These are phyloP conservation scores for Apodemus speciosus DNA, from an alignment of 2,113 vertebrate genomes.

Conservation along the genomic window DNA sequence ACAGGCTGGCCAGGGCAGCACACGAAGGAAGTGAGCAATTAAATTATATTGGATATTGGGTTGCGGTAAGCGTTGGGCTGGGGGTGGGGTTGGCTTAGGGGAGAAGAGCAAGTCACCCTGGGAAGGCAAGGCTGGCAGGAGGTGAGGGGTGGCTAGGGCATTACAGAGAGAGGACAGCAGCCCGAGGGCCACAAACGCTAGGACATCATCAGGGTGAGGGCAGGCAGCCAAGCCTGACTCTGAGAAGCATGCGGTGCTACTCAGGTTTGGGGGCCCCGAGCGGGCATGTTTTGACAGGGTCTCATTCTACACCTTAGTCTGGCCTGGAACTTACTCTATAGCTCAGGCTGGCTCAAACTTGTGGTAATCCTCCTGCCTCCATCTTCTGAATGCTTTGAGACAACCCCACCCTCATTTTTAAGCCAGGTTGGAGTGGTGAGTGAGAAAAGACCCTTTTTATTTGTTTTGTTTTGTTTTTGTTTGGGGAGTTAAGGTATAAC, in stretches of 20 bases:
- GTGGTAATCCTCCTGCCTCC: background rate
- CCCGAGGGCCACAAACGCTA: too few relatives aligned
- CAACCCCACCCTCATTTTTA: background rate
- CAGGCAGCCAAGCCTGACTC: background rate
- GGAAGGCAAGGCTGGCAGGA: background rate
- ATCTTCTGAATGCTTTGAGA: background rate
- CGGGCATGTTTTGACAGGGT: background rate
- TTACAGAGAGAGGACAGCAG: background rate
- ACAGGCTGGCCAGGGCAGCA: background rate
- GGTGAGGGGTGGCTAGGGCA: accelerated
- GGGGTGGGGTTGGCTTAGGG: background rate
- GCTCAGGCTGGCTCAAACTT: background rate
- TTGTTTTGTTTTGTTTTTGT: background rate
- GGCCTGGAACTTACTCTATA: background rate
- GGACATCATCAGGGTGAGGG: background rate
- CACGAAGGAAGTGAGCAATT: background rate
- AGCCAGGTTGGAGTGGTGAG: background rate
- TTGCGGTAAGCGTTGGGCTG: background rate
- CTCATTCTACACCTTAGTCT: background rate
- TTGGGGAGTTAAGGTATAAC: background rate
- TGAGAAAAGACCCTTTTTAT: accelerated
- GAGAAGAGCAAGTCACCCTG: background rate
- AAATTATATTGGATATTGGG: background rate
- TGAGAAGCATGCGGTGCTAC: background rate
- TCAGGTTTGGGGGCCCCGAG: background rate